A percentile compares a stretch with the other conserved stretches of the same genome.
Evolutionary conservation across 2,888 invertebrate species (phyloP).

Genomic region (Rhamnusium bicolor): DNA sequence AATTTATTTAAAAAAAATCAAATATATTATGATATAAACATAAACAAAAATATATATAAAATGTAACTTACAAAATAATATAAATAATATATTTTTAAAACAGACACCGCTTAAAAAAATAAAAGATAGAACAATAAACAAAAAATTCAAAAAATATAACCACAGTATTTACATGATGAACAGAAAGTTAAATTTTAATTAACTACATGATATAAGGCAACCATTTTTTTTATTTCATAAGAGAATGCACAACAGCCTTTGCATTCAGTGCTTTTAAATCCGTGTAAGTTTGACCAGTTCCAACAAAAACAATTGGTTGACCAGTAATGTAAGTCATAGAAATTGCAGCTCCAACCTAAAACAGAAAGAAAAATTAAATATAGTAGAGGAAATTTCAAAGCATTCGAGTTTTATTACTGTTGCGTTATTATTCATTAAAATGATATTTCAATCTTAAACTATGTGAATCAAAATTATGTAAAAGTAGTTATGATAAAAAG

Average conservation of each 20-base stretch:
- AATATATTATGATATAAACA: not conserved
- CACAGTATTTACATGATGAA: slow-evolving; percentile 9
- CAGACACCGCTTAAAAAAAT: slow-evolving; percentile 8
- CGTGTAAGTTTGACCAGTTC: slow-evolving; percentile 99
- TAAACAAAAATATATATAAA: slow-evolving; percentile 16
- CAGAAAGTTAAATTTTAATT: not conserved
- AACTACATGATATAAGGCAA: slow-evolving; percentile 40
- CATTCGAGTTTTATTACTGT: too few species aligned
- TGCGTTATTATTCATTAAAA: too few species aligned
- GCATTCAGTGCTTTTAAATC: slow-evolving; percentile 97
- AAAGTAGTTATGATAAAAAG: too few species aligned
- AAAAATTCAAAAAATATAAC: slow-evolving; percentile 3
- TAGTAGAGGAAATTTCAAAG: too few species aligned
- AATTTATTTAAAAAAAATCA: slow-evolving; percentile 17
- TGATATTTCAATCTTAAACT: too few species aligned
- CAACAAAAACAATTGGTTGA: slow-evolving; percentile 99
- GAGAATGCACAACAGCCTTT: slow-evolving; percentile 94
- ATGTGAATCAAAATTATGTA: too few species aligned
- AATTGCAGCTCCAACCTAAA: slow-evolving; percentile 92
- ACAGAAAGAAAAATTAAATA: too few species aligned
- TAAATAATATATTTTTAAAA: slow-evolving; percentile 24
- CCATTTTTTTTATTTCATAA: slow-evolving; percentile 84
- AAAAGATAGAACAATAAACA: not conserved
- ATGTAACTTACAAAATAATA: slow-evolving; percentile 6
- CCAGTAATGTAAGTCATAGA: slow-evolving; percentile 99